Evolutionary conservation across 2,113 vertebrate species (phyloP).

Genomic region (Erythrolamprus reginae): DNA sequence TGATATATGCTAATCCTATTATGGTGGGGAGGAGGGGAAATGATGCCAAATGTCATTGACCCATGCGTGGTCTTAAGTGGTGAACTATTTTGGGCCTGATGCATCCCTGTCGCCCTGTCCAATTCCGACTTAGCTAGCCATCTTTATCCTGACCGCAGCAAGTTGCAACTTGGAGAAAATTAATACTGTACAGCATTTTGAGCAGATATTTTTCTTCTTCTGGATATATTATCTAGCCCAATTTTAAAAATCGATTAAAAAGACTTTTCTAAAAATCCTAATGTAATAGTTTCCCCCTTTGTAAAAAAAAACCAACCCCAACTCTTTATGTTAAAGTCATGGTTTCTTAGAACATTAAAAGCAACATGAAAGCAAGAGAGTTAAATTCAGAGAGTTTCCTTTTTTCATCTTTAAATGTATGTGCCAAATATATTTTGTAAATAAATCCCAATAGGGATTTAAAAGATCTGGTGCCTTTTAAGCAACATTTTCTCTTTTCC

Average conservation of each 20-base stretch:
- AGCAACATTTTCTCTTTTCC: conserved; percentile 84
- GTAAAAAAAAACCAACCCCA: background rate
- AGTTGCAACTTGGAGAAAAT: background rate
- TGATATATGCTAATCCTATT: background rate
- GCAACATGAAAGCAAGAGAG: conserved; percentile 14
- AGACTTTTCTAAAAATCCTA: background rate
- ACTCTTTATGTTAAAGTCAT: conserved; percentile 17
- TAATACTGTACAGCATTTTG: background rate
- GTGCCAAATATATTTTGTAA: conserved; percentile 34
- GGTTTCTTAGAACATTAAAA: background rate
- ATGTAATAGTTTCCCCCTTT: background rate
- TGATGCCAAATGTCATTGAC: background rate
- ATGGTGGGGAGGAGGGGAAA: background rate
- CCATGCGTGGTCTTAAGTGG: background rate
- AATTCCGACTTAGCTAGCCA: background rate
- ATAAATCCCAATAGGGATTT: conserved; percentile 41
- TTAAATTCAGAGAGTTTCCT: conserved; percentile 10
- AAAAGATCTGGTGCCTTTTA: conserved; percentile 73
- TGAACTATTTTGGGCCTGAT: background rate
- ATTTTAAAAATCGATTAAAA: background rate
- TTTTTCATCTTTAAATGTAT: background rate
- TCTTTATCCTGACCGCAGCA: background rate
- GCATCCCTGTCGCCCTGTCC: background rate
- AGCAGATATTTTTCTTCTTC: background rate
- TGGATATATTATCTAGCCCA: background rate